Conservation (phyloP, 2,888 invertebrate species). For the Cheilosia pagana region DNA sequence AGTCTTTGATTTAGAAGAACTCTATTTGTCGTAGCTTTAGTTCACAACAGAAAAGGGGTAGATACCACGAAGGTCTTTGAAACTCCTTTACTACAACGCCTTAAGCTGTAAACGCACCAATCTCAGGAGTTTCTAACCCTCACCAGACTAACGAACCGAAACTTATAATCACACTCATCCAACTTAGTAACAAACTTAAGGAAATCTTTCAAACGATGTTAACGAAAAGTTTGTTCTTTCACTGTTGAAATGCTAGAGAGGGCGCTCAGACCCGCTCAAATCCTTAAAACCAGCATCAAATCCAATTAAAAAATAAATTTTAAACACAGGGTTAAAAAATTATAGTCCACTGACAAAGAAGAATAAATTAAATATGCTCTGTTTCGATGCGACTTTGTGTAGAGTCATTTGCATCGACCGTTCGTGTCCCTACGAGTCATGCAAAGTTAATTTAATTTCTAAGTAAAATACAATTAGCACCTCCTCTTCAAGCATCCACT, state of each 20-base stretch:
- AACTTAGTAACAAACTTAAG: too few relatives aligned
- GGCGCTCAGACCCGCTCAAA: not conserved
- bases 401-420: constrained; percentile 57
- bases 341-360: constrained; percentile 46
- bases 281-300: constrained; percentile 33
- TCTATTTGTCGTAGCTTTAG: too few relatives aligned
- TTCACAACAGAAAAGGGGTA: too few relatives aligned
- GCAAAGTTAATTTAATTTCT: constrained; percentile 72
- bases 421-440: constrained; percentile 39
- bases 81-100: too few relatives aligned
- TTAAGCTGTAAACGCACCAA: too few relatives aligned
- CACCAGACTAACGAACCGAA: too few relatives aligned
- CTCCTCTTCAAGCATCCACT: constrained; percentile 40
- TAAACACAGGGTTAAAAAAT: constrained; percentile 20
- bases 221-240: not conserved
- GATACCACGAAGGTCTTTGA: too few relatives aligned
- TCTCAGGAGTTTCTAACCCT: too few relatives aligned
- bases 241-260: not conserved
- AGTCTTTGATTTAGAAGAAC: too few relatives aligned
- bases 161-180: too few relatives aligned
- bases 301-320: constrained; percentile 47
- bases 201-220: not conserved
- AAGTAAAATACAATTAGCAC: constrained; percentile 72
- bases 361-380: constrained; percentile 60
- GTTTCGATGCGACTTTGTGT: constrained; percentile 34